These are phyloP conservation scores for Pantherophis guttatus DNA, from an alignment of 2,113 vertebrate genomes.

Conservation along the genomic window DNA sequence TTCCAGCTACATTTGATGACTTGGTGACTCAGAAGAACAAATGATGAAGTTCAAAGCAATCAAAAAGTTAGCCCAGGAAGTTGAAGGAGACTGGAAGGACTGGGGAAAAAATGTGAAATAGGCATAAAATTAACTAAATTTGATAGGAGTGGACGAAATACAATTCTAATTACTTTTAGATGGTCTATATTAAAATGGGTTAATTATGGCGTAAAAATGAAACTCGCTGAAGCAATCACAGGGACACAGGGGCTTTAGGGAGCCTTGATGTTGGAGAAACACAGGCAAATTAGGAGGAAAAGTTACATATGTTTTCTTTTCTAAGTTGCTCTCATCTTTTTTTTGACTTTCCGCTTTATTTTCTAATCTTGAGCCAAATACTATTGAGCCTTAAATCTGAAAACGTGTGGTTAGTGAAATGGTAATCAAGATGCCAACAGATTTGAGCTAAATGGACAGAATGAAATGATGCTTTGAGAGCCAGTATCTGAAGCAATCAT, in stretches of 20 bases:
- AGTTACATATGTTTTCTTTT: neutral
- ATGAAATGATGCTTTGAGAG: neutral
- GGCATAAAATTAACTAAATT: slow-evolving; percentile 36
- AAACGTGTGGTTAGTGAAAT: neutral
- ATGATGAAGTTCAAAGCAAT: neutral
- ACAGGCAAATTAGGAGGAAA: neutral
- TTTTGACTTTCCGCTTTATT: neutral
- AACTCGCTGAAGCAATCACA: neutral
- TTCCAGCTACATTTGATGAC: neutral
- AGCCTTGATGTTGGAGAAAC: neutral
- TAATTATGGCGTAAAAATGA: slow-evolving; percentile 26
- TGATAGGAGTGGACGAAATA: slow-evolving; percentile 26
- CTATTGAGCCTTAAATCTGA: neutral
- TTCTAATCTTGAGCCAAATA: neutral
- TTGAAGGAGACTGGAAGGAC: neutral
- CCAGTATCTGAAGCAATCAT: neutral
- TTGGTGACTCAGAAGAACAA: neutral
- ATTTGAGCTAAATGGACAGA: neutral
- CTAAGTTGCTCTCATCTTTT: neutral
- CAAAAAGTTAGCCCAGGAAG: neutral
- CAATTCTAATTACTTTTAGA: slow-evolving; percentile 44
- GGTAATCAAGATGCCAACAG: neutral
- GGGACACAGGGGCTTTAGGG: neutral
- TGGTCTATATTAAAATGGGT: slow-evolving; percentile 24
- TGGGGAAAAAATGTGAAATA: slow-evolving; percentile 26